phyloP scores from a whole-genome alignment of 1,140 invertebrate species.

The Danaus plexippus region DNA sequence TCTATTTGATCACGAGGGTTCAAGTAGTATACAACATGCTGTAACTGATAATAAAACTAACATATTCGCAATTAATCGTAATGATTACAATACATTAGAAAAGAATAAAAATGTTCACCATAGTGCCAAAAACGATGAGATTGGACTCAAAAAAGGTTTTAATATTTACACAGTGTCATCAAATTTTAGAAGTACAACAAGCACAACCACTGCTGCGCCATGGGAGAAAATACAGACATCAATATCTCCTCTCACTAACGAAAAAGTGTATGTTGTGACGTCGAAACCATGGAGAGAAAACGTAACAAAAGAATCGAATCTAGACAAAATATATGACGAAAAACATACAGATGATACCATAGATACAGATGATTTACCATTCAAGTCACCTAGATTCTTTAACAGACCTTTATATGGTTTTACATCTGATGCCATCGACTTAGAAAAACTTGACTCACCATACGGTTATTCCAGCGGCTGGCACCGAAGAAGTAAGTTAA shows the following conservation, averaged over 20 bases:
- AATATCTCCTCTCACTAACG: slow-evolving; percentile 79
- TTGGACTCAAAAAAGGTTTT: slow-evolving; percentile 36
- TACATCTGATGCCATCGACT: slow-evolving; percentile 44
- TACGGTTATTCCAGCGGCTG: slow-evolving; percentile 62
- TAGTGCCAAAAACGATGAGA: slow-evolving; percentile 35
- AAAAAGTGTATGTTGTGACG: slow-evolving; percentile 85
- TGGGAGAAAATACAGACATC: slow-evolving; percentile 80
- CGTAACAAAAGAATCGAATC: slow-evolving; percentile 29
- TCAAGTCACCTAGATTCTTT: slow-evolving; percentile 74
- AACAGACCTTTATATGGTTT: slow-evolving; percentile 72
- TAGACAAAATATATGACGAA: too few relatives aligned
- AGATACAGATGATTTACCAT: slow-evolving; percentile 47
- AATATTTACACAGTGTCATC: slow-evolving; percentile 60
- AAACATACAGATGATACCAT: too few relatives aligned
- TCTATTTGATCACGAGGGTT: slow-evolving; percentile 72
- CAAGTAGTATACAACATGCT: slow-evolving; percentile 70
- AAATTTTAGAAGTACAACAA: slow-evolving; percentile 49
- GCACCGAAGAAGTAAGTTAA: slow-evolving; percentile 72
- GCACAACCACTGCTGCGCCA: slow-evolving; percentile 53
- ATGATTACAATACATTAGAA: slow-evolving; percentile 50
- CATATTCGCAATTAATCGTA: slow-evolving; percentile 28
- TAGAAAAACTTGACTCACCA: slow-evolving; percentile 50
- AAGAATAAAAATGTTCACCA: slow-evolving; percentile 36
- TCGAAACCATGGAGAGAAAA: slow-evolving; percentile 73
- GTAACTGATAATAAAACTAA: slow-evolving; percentile 52